Evolutionary conservation across 2,113 vertebrate species (phyloP).

Genomic region (Pseudopodoces humilis): DNA sequence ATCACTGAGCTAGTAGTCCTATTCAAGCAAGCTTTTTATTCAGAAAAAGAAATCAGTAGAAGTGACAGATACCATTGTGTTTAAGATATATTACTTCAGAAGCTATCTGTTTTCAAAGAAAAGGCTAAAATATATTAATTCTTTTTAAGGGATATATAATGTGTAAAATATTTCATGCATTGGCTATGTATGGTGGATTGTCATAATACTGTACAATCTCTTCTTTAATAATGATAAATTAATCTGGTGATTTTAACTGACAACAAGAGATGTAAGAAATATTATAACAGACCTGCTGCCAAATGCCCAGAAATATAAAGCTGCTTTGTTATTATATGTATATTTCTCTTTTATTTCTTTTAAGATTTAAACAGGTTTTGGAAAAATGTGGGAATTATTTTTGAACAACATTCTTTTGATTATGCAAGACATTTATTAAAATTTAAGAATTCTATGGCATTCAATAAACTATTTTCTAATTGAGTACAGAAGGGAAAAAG

Average conservation of each 20-base stretch:
- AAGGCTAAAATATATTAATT: slow-evolving; percentile 2
- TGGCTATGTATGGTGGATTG: slow-evolving; percentile 17
- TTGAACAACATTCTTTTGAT: slow-evolving; percentile 25
- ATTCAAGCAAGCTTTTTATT: slow-evolving; percentile 40
- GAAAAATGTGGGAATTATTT: slow-evolving; percentile 43
- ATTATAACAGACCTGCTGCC: neutral
- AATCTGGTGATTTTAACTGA: slow-evolving; percentile 7
- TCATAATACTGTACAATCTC: slow-evolving; percentile 21
- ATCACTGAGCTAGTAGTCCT: slow-evolving; percentile 45
- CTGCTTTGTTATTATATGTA: slow-evolving; percentile 1
- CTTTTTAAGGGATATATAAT: neutral
- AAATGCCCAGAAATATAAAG: slow-evolving; percentile 27
- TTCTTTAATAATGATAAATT: slow-evolving; percentile 9
- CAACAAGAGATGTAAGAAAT: neutral
- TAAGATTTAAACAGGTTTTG: neutral
- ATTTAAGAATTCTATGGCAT: neutral
- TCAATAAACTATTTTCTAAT: slow-evolving; percentile 50
- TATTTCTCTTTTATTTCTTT: slow-evolving; percentile 38
- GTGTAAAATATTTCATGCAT: slow-evolving; percentile 43
- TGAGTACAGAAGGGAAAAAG: neutral
- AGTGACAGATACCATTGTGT: slow-evolving; percentile 25
- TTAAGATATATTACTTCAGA: slow-evolving; percentile 22
- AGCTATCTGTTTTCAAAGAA: slow-evolving; percentile 9
- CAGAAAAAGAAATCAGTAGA: slow-evolving; percentile 3
- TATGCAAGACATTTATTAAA: neutral